phyloP scores from a whole-genome alignment of 1,140 invertebrate genomes.

The Pogonus chalceus region DNA sequence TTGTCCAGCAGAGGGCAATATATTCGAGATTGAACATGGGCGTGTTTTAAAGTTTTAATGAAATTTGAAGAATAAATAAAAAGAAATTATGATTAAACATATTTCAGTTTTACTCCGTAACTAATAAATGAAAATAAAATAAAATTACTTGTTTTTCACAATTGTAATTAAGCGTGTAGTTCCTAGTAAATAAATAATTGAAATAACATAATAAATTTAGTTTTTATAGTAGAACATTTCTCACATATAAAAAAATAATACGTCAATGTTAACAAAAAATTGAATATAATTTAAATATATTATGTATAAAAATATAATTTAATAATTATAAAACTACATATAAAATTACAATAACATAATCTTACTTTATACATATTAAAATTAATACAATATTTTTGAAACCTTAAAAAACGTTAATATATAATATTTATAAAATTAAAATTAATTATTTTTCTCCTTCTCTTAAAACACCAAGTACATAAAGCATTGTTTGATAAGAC shows the following conservation, averaged over 20 bases:
- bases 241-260: too few relatives aligned
- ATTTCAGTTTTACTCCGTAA: neutral
- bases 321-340: neutral
- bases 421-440: neutral
- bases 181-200: too few relatives aligned
- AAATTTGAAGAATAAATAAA: too few relatives aligned
- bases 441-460: constrained; percentile 16
- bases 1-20: neutral
- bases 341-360: neutral
- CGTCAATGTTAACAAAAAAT: too few relatives aligned
- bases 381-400: neutral
- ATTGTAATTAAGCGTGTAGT: too few relatives aligned
- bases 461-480: constrained; percentile 25
- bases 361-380: neutral
- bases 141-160: too few relatives aligned
- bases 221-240: too few relatives aligned
- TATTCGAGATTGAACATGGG: too few relatives aligned
- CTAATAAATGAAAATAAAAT: too few relatives aligned
- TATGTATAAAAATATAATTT: neutral
- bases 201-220: too few relatives aligned
- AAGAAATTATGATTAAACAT: neutral
- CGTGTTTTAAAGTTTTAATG: too few relatives aligned
- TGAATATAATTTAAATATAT: neutral
- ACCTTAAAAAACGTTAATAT: neutral
- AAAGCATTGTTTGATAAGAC: constrained; percentile 21